Evolutionary conservation across 2,113 vertebrate species (phyloP), one percentile per base, ranked within the genome.

Genomic region (Motacilla alba): DNA sequence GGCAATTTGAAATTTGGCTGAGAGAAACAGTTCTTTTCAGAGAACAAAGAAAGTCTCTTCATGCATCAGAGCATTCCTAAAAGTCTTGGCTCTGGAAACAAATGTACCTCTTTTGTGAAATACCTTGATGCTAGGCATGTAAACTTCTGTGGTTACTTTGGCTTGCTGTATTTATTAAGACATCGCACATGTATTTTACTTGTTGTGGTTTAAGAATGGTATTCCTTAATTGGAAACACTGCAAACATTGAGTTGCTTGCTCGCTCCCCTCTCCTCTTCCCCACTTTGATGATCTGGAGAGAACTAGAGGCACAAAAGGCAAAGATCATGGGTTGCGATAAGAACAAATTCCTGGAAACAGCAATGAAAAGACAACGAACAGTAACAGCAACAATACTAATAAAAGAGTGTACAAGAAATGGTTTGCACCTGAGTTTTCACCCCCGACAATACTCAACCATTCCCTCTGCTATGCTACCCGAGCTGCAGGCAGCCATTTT

Each of bases 391-490:
- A 41, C 16, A 76, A 41, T n/a, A 18, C n/a, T 41, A n/a, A 53
- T n/a, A 16, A 31, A 60, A 60, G 30, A 53, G 41, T 39, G 28
- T 68, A 22, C n/a, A 60, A 52, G n/a, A 53, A 75, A 41, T 0
- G 0, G 59, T 75, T 53, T 30, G 17, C 24, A 31, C 13, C 16
- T 2, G 1, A 46, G 24, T 62, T 83, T 78, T 55, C 53, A 30
- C 8, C 14, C 39, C 14, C 0, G 2, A 15, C 17, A 47, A 19
- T 13, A 47, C 17, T 11, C 17, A 15, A 47, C 21, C 18, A 3
- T n/a, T 60, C 28, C 16, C 20, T 26, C n/a, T n/a, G n/a, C 37
- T 1, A 0, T 11, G 22, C 16, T 30, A 23, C 11, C 7, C 0
- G 0, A 17, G 7, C 28, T n/a, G 30, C 14, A 12, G 50, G 17